Evolutionary conservation across 1,140 invertebrate species (phyloP).

Genomic region (Pteromalus puparum): DNA sequence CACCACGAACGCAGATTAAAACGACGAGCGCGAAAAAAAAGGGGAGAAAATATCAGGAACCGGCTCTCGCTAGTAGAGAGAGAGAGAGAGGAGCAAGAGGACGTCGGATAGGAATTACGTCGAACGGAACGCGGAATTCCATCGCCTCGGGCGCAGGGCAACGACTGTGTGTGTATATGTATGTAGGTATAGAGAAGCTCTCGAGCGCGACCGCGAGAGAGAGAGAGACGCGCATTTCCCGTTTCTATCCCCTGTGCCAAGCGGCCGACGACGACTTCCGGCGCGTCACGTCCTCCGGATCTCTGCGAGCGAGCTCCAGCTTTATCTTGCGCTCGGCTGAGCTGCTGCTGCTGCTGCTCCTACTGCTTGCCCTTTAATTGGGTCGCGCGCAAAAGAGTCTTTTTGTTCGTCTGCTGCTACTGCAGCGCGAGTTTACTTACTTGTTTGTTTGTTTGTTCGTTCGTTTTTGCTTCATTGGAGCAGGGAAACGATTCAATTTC

Average conservation of each 20-base stretch:
- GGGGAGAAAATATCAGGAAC: neutral
- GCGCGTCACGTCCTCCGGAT: conserved; percentile 34
- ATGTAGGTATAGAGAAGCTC: neutral
- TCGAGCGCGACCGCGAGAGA: conserved; percentile 9
- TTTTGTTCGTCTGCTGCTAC: neutral
- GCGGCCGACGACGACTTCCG: conserved; percentile 31
- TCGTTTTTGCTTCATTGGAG: conserved; percentile 28
- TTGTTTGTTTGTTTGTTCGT: conserved; percentile 10
- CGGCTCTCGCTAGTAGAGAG: conserved; percentile 2
- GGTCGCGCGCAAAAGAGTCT: conserved; percentile 5
- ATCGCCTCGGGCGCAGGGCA: conserved; percentile 47
- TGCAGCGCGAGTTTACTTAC: conserved; percentile 2
- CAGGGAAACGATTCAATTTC: conserved; percentile 34
- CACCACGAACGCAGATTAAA: neutral
- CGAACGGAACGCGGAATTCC: conserved; percentile 53
- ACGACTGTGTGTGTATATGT: conserved; percentile 40
- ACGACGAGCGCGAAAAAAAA: neutral
- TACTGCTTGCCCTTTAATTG: conserved; percentile 42
- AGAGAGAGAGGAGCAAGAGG: neutral
- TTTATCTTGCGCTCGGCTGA: conserved; percentile 9
- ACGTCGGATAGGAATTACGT: conserved; percentile 38
- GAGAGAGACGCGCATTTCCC: conserved; percentile 47
- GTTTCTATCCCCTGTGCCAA: conserved; percentile 14
- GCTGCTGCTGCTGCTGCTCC: neutral
- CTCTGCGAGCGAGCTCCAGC: neutral